phyloP scores from a whole-genome alignment of 2,113 vertebrate genomes.

The Arvicanthis niloticus region DNA sequence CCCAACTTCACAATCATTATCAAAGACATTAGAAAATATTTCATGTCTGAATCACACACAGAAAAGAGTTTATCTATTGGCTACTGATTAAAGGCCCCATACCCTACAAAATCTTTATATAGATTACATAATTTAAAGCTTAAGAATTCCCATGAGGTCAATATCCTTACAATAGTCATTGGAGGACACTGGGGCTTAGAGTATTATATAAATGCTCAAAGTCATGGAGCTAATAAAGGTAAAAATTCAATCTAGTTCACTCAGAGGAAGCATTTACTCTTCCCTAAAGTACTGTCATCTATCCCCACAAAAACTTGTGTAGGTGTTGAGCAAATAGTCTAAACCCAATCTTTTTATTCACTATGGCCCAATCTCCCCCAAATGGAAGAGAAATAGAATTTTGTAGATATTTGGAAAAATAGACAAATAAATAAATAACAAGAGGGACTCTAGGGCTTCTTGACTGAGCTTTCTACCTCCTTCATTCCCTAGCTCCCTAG shows the following conservation, averaged over 20 bases:
- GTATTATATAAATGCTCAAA: neutral
- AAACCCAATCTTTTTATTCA: neutral
- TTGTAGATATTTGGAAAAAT: neutral
- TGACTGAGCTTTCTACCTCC: no score
- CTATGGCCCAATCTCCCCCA: neutral
- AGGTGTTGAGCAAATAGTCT: neutral
- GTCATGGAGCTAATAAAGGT: neutral
- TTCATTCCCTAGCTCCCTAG: no score
- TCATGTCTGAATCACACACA: neutral
- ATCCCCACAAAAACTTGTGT: neutral
- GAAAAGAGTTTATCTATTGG: constrained; percentile 37
- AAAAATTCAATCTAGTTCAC: neutral
- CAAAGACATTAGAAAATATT: constrained; percentile 41
- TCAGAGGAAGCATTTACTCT: neutral
- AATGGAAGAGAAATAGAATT: neutral
- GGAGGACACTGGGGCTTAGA: neutral
- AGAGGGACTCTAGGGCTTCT: neutral
- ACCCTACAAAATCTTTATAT: neutral
- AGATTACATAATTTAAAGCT: neutral
- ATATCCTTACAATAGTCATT: neutral
- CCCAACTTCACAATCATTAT: neutral
- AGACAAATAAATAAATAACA: neutral
- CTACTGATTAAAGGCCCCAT: neutral
- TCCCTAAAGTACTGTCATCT: neutral
- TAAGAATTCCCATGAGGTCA: neutral